phyloP scores from a whole-genome alignment of 2,113 vertebrate species.

The Pionites leucogaster region DNA sequence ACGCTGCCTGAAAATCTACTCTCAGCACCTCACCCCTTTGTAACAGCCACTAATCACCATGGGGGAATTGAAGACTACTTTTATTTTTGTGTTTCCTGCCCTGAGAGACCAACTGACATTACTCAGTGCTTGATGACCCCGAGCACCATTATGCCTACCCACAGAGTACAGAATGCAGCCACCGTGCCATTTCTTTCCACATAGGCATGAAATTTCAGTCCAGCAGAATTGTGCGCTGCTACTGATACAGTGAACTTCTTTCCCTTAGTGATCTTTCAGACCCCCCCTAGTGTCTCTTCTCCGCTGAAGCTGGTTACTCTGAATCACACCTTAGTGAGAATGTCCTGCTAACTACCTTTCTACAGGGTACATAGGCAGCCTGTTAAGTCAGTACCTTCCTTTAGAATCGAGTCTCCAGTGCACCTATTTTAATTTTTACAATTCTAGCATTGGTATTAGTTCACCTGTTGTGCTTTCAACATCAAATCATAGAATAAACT shows the following conservation, averaged over 20 bases:
- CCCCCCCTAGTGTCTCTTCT: neutral
- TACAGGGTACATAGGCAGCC: neutral
- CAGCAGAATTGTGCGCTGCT: neutral
- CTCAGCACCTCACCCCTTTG: neutral
- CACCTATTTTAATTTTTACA: neutral
- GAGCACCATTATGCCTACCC: accelerated
- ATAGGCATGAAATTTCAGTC: accelerated
- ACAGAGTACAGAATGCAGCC: accelerated
- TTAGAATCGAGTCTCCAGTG: neutral
- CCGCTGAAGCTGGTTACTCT: too few species aligned
- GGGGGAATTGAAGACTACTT: neutral
- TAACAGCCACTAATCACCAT: neutral
- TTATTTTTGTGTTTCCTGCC: neutral
- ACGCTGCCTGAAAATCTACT: neutral
- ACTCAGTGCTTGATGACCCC: neutral
- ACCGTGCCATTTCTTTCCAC: neutral
- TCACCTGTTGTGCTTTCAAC: neutral
- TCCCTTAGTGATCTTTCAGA: neutral
- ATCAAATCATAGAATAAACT: neutral
- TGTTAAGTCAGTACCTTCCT: neutral
- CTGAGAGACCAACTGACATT: neutral
- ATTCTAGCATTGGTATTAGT: neutral
- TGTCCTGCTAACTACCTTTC: neutral
- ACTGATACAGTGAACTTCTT: neutral
- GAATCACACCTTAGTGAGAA: neutral